A percentile compares a stretch with the other conserved stretches of the same genome.
phyloP scores from a whole-genome alignment of 2,113 vertebrate genomes.

The Psittacus erithacus region DNA sequence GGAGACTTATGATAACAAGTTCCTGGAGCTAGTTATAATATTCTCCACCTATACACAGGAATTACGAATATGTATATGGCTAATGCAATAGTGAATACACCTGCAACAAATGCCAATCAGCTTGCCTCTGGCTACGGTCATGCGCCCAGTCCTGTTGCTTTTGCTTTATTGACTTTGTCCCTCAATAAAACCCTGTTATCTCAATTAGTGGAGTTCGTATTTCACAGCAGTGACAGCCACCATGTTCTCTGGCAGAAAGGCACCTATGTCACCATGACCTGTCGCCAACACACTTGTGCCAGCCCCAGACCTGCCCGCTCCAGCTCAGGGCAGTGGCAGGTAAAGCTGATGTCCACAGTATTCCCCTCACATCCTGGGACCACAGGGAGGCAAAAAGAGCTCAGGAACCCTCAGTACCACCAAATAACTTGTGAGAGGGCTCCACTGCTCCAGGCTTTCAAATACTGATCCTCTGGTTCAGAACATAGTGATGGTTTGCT shows the following conservation, averaged over 20 bases:
- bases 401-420: not conserved
- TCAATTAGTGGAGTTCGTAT: no score
- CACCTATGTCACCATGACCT: not conserved
- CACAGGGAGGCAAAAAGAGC: not conserved
- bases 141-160: no score
- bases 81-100: no score
- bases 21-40: no score
- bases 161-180: no score
- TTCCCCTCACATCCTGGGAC: not conserved
- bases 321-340: rapidly evolving
- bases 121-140: no score
- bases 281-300: not conserved
- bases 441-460: not conserved
- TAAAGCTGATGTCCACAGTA: not conserved
- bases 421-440: not conserved
- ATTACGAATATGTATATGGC: no score
- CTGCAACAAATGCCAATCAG: no score
- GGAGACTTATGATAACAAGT: no score
- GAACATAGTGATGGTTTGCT: not conserved
- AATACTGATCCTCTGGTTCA: not conserved
- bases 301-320: rapidly evolving
- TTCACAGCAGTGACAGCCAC: not conserved
- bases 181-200: no score
- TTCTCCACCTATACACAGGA: no score
- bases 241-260: not conserved